phyloP scores from a whole-genome alignment of 92 coral and sea anemone genomes.

The Epizoanthus fatuus region DNA sequence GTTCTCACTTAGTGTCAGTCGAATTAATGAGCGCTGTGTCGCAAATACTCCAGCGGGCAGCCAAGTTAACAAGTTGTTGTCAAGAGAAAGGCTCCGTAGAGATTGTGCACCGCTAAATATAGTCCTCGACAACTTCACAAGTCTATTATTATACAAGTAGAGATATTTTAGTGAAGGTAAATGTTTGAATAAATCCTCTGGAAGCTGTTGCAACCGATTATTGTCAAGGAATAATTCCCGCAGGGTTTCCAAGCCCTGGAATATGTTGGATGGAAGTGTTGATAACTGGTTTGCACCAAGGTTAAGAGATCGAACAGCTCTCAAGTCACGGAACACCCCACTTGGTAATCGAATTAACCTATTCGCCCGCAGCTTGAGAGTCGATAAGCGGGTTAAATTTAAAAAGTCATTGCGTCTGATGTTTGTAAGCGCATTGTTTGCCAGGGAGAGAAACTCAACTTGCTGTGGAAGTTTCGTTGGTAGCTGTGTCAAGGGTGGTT shows the following conservation, averaged over 20 bases:
- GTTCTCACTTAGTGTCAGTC: slow-evolving; percentile 79
- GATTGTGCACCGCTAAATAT: slow-evolving; percentile 78
- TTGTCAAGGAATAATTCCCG: slow-evolving; percentile 87
- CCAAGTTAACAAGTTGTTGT: slow-evolving; percentile 76
- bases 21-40: slow-evolving; percentile 67
- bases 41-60: slow-evolving; percentile 67
- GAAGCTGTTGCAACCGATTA: slow-evolving; percentile 79
- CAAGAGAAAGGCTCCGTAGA: slow-evolving; percentile 72
- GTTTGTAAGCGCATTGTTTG: slow-evolving; percentile 74
- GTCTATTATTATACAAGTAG: slow-evolving; percentile 81
- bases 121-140: slow-evolving; percentile 71
- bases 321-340: slow-evolving; percentile 88
- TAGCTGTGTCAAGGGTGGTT: slow-evolving; percentile 58
- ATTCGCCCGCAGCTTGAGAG: slow-evolving; percentile 81
- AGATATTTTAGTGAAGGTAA: slow-evolving; percentile 81
- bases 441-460: slow-evolving; percentile 77
- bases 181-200: slow-evolving; percentile 79
- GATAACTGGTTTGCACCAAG: slow-evolving; percentile 82
- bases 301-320: slow-evolving; percentile 78
- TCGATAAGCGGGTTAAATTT: slow-evolving; percentile 78
- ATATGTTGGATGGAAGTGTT: slow-evolving; percentile 79
- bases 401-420: slow-evolving; percentile 75
- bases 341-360: slow-evolving; percentile 80
- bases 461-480: slow-evolving; percentile 81
- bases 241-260: slow-evolving; percentile 75